Conservation (phyloP, 2,888 invertebrate species). For the Gastrophysa polygoni region DNA sequence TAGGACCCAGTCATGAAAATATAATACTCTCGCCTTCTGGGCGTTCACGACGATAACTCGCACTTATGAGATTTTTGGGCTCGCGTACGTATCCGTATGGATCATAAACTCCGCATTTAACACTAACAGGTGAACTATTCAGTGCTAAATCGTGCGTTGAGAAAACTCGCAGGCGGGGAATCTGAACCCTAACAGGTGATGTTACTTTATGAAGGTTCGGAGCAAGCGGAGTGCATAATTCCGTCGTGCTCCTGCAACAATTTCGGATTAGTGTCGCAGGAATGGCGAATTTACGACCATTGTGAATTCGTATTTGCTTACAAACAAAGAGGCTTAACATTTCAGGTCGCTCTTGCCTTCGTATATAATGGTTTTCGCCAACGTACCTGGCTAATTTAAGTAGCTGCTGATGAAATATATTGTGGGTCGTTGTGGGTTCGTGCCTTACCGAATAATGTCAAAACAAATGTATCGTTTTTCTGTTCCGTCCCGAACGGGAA, state of each 20-base stretch:
- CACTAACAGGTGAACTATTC: conserved; percentile 25
- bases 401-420: conserved; percentile 24
- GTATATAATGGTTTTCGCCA: conserved; percentile 29
- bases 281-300: conserved; percentile 30
- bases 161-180: conserved; percentile 26
- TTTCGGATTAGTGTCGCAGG: conserved; percentile 30
- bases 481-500: neutral
- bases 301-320: conserved; percentile 32
- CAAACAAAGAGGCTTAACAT: conserved; percentile 31
- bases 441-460: neutral
- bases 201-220: conserved; percentile 30
- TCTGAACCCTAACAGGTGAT: conserved; percentile 28
- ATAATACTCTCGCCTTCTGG: no score
- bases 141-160: conserved; percentile 26
- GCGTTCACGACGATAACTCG: neutral
- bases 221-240: conserved; percentile 30
- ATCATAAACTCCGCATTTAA: conserved; percentile 22
- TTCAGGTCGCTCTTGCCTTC: conserved; percentile 27
- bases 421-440: conserved; percentile 5
- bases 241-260: conserved; percentile 25
- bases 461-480: neutral
- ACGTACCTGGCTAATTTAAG: conserved; percentile 26
- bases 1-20: no score
- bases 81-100: conserved; percentile 10
- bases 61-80: neutral